Base-by-base conservation (phyloP, 2,113 vertebrate species). In the Cyprinodon brontotheroides region DNA sequence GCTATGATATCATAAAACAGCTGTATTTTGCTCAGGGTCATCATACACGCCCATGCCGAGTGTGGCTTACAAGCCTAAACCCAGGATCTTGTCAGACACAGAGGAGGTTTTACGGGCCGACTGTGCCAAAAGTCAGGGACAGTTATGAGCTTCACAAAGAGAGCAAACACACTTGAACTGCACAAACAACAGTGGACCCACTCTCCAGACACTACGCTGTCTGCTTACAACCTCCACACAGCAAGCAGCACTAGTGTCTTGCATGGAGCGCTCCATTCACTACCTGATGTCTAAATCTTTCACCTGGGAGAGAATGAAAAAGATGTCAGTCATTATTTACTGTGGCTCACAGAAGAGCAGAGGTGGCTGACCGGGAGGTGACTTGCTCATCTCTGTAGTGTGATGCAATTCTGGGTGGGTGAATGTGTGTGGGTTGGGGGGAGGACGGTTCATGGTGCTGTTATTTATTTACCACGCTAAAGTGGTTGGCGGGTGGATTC, bases 221-320 rank as follows among this genome's bases (percentile, higher is more conserved):
- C 74, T 36, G 61, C 81, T 64, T 60, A 70, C 82, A 68, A 60
- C 61, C 17, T 12, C 39, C 36, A 45, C 7, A 1, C 63, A 68
- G 71, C 67, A 57, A 79, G 48, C 77, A 70, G 74, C 20, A 3
- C 76, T 72, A 60, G 65, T 70, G 70, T 47, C 43, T 3, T 75
- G 69, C 83, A 79, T 11, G 48, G n/a, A 85, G 76, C 63, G 17
- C 86, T 86, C 82, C 17, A 20, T 85, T 86, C 82, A n/a, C 85
- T 87, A 85, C 83, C 79, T 43, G 11, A 78, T 74, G 69, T 85
- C 86, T 79, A 87, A 89, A 91, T 90, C 86, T 92, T 87, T 81
- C 89, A 90, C 88, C 82, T 88, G 88, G 86, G 91, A 87, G 88
- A 86, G 89, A 92, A 91, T 90, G 89, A 92, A 91, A 92, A 89